These are phyloP conservation scores for Apoderus coryli DNA, from an alignment of 2,888 invertebrate species.

Conservation along the genomic window DNA sequence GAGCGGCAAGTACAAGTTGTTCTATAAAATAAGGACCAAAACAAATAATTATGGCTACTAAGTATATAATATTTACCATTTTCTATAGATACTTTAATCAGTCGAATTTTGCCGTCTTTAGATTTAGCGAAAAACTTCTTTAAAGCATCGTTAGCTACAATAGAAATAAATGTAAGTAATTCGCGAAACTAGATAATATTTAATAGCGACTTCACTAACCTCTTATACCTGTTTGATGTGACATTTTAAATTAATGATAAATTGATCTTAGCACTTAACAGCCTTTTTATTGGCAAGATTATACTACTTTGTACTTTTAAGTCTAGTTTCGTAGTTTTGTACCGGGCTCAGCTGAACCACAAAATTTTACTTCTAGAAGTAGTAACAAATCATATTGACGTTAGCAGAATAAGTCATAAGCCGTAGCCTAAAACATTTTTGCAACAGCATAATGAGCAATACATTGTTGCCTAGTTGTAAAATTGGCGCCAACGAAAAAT, in stretches of 20 bases:
- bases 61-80: slow-evolving; percentile 49
- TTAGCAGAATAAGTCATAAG: too few relatives aligned
- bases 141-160: slow-evolving; percentile 69
- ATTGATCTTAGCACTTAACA: slow-evolving; percentile 5
- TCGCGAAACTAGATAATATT: too few relatives aligned
- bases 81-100: slow-evolving; percentile 72
- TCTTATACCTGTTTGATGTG: slow-evolving; percentile 83
- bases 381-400: too few relatives aligned
- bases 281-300: too few relatives aligned
- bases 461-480: too few relatives aligned
- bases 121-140: slow-evolving; percentile 71
- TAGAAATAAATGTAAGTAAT: slow-evolving; percentile 10
- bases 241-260: slow-evolving; percentile 43
- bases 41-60: not conserved
- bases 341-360: too few relatives aligned
- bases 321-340: too few relatives aligned
- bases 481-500: too few relatives aligned
- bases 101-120: slow-evolving; percentile 63
- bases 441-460: too few relatives aligned
- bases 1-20: slow-evolving; percentile 52
- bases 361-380: too few relatives aligned
- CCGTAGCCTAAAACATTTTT: too few relatives aligned
- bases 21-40: slow-evolving; percentile 38
- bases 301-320: too few relatives aligned
- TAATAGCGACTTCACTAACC: slow-evolving; percentile 50